Percentiles rank a stretch among this genome's conserved stretches.
Evolutionary conservation across 2,888 invertebrate genomes (phyloP).

Genomic region (Drosophila pseudotakahashii): DNA sequence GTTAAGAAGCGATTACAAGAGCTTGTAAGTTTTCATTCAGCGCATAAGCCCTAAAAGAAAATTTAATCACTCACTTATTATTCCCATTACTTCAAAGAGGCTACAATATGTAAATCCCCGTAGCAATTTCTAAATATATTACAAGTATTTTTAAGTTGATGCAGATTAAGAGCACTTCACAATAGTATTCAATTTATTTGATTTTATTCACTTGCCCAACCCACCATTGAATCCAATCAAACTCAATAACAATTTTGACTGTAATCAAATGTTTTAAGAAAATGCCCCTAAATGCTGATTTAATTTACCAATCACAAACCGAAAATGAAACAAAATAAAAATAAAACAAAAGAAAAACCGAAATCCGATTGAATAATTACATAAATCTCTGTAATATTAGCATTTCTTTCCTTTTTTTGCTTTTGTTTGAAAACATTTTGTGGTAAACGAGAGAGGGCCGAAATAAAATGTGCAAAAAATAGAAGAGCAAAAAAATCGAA

Average conservation of each 20-base stretch:
- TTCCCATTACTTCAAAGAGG: slow-evolving; percentile 3
- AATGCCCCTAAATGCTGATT: slow-evolving; percentile 57
- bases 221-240: slow-evolving; percentile 7
- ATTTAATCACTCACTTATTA: slow-evolving; percentile 3
- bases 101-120: background rate
- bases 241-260: slow-evolving; percentile 28
- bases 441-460: slow-evolving; percentile 8
- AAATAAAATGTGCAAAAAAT: slow-evolving; percentile 24
- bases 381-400: slow-evolving; percentile 75
- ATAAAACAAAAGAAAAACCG: slow-evolving; percentile 41
- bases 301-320: slow-evolving; percentile 50
- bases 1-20: slow-evolving; percentile 14
- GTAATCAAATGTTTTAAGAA: slow-evolving; percentile 52
- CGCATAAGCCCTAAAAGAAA: background rate
- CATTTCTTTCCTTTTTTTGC: slow-evolving; percentile 53
- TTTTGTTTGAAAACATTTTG: slow-evolving; percentile 51
- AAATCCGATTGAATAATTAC: slow-evolving; percentile 77
- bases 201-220: slow-evolving; percentile 18
- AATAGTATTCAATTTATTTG: slow-evolving; percentile 16
- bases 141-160: background rate
- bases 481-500: slow-evolving; percentile 63
- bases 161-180: background rate
- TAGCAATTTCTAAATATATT: background rate
- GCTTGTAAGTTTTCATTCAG: background rate
- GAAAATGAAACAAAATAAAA: slow-evolving; percentile 29